Conservation (phyloP, 2,888 invertebrate species). For the Azorinus chamasolen region DNA sequence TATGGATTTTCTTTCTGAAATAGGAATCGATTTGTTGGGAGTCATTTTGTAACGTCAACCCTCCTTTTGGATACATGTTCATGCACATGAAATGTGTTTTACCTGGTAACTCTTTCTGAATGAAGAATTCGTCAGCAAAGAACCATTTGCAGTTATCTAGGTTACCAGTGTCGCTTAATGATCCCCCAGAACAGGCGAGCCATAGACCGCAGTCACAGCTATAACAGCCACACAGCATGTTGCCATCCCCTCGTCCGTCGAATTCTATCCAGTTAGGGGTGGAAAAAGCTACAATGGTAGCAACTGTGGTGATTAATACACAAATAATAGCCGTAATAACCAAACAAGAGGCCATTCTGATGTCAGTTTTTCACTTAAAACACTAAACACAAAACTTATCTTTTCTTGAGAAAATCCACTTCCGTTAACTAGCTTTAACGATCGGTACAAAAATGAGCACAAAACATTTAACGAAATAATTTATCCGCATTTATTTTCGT, state of each 20-base stretch:
- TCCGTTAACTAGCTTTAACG: slow-evolving; percentile 32
- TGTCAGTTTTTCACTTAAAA: slow-evolving; percentile 1
- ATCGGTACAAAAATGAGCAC: too few species aligned
- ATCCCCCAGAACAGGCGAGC: slow-evolving; percentile 71
- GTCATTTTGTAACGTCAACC: too few species aligned
- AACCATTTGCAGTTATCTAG: slow-evolving; percentile 81
- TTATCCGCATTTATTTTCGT: too few species aligned
- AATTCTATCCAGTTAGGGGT: slow-evolving; percentile 81
- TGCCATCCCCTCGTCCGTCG: slow-evolving; percentile 44
- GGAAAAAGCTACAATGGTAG: slow-evolving; percentile 80
- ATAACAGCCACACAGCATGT: slow-evolving; percentile 59
- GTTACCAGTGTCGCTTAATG: slow-evolving; percentile 57
- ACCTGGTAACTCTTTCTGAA: slow-evolving; percentile 79
- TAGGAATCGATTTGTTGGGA: too few species aligned
- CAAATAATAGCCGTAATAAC: slow-evolving; percentile 80
- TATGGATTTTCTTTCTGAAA: too few species aligned
- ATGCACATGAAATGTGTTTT: too few species aligned
- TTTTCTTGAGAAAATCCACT: slow-evolving; percentile 23
- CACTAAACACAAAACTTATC: slow-evolving; percentile 8
- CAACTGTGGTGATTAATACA: slow-evolving; percentile 81
- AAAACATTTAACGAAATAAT: too few species aligned
- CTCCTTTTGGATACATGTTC: too few species aligned
- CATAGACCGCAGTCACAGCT: slow-evolving; percentile 80
- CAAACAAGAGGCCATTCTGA: slow-evolving; percentile 77
- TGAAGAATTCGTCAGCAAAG: slow-evolving; percentile 75